Percentiles rank a stretch among this genome's conserved stretches.
Evolutionary conservation across 2,113 vertebrate genomes (phyloP).

Genomic region (Phylloscopus trochilus): DNA sequence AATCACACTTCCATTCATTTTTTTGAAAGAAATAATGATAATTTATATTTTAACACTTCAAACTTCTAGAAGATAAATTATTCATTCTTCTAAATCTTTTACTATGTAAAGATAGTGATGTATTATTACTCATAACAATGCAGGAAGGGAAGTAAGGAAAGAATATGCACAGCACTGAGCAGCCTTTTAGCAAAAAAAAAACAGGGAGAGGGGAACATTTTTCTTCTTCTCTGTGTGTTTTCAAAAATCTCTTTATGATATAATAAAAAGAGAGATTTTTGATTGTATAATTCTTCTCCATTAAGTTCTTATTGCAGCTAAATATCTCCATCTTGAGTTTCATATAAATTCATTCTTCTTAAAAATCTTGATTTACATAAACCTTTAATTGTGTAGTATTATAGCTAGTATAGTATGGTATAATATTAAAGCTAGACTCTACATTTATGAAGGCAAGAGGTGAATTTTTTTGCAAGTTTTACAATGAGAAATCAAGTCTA

Average conservation of each 20-base stretch:
- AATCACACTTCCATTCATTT: background rate
- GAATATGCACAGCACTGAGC: background rate
- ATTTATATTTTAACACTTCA: background rate
- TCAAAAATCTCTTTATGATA: background rate
- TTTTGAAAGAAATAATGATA: background rate
- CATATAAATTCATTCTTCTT: background rate
- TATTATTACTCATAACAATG: background rate
- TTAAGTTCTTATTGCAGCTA: background rate
- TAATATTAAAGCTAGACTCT: background rate
- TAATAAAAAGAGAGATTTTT: background rate
- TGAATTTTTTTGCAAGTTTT: background rate
- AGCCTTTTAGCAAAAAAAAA: background rate
- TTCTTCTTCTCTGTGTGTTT: background rate
- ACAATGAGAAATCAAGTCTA: background rate
- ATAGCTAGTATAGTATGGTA: background rate
- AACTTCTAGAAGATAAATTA: background rate
- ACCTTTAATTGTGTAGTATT: background rate
- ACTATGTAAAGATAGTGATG: background rate
- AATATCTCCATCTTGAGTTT: background rate
- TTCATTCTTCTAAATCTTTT: background rate
- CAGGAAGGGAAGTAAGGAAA: background rate
- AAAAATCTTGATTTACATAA: background rate
- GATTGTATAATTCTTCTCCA: background rate
- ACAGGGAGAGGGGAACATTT: rapidly evolving
- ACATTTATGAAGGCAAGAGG: background rate